phyloP scores from a whole-genome alignment of 2,797 vertebrate genomes.

The Pteronotus mesoamericanus region DNA sequence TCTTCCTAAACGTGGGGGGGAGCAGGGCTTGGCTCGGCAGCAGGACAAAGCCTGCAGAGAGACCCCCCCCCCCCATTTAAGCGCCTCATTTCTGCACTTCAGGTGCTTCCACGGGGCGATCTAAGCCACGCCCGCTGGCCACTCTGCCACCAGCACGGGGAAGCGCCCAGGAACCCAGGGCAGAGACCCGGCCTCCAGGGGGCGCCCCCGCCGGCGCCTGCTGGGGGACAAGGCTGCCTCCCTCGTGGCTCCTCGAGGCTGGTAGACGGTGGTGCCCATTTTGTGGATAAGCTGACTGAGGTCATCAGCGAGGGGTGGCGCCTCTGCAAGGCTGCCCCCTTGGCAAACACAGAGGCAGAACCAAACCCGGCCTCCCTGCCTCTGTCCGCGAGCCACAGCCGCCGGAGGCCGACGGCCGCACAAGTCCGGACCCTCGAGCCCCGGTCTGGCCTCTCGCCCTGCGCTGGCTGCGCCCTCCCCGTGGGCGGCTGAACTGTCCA shows the following conservation, averaged over 20 bases:
- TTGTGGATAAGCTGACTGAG: background rate
- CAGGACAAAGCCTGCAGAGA: fast-evolving
- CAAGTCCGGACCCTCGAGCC: fast-evolving
- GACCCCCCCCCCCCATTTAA: fast-evolving
- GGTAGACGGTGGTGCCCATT: fast-evolving
- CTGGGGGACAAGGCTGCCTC: fast-evolving
- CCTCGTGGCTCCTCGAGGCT: fast-evolving
- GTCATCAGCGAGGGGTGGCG: fast-evolving
- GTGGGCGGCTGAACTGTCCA: fast-evolving
- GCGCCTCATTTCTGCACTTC: fast-evolving
- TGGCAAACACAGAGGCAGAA: background rate
- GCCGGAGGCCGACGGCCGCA: fast-evolving
- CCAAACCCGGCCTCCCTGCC: fast-evolving
- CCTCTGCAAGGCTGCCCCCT: fast-evolving
- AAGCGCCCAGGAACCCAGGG: background rate
- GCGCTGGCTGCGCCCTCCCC: fast-evolving
- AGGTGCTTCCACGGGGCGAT: fast-evolving
- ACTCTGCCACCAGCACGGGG: fast-evolving
- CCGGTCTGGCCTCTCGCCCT: fast-evolving
- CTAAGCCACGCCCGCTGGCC: fast-evolving
- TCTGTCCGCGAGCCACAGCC: fast-evolving
- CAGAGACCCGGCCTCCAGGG: background rate
- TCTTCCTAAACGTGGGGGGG: conserved; percentile 55
- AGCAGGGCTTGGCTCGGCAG: conserved; percentile 24
- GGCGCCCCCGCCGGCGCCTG: background rate